Evolutionary conservation across 1,140 invertebrate genomes (phyloP), one percentile per base, ranked within the genome.

Genomic region (Phymastichus coffea): DNA sequence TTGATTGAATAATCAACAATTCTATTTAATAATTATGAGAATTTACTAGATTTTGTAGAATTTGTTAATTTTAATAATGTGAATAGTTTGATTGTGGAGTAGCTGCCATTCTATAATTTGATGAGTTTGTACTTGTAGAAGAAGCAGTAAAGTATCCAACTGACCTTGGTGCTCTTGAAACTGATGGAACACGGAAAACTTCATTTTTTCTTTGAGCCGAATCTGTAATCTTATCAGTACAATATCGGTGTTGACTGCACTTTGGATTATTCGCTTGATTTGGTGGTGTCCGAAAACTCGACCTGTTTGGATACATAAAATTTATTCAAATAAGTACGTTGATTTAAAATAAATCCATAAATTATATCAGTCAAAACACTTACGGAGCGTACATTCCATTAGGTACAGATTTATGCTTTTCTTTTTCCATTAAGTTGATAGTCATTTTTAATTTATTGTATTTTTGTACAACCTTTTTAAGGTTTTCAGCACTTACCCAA

Each of bases 381-480:
- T 22, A 26, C 12, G 12, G 8, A 35, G 15, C 6, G 12, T 33
- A 12, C 12, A 12, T 7, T 7, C 4, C 10, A 37, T 33, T 14
- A 30, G 2, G 3, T 6, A 20, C 22, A 37, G 17, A 19, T 23
- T 10, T 25, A 14, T 12, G 8, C 30, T n/a, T 35, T 14, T 38
- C 53, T 17, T 55, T 55, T 55, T 46, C 26, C 28, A 44, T 22
- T n/a, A 25, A 2, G 8, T 25, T 4, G 14, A 55, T 6, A 14
- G 28, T 25, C 20, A 55, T 35, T 25, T 55, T 55, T 9, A 55
- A 35, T 46, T 55, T 55, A 22, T 33, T 55, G 14, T 55, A 55
- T 25, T 55, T 55, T 25, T 55, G 53, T 23, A 33, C 33, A 35
- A 55, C n/a, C 17, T 46, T 55, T 20, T 55, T 55, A 15, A 55